A percentile compares a stretch with the other conserved stretches of the same genome.
These are phyloP conservation scores for Rousettus leschenaultii DNA, from an alignment of 2,113 vertebrate species.

Conservation along the genomic window DNA sequence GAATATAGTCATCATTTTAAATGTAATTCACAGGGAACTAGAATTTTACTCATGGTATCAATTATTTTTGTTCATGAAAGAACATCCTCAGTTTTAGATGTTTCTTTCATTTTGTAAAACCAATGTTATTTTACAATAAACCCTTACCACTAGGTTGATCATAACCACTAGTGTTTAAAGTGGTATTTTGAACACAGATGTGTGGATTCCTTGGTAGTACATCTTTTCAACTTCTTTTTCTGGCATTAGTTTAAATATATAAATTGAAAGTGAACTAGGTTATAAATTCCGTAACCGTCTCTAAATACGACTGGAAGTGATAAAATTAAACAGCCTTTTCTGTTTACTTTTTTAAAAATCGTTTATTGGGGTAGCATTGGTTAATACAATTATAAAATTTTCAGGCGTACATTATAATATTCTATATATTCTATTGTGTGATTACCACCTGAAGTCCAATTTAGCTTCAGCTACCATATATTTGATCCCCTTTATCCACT, in stretches of 20 bases:
- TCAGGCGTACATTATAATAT: too few species aligned
- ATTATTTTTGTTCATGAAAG: background rate
- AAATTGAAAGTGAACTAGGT: background rate
- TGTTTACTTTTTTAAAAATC: slow-evolving; percentile 10
- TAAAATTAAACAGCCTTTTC: slow-evolving; percentile 35
- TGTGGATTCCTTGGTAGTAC: background rate
- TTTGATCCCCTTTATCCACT: too few species aligned
- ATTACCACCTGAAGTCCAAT: too few species aligned
- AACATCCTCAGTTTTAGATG: background rate
- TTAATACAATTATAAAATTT: too few species aligned
- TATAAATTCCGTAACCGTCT: background rate
- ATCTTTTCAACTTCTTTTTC: slow-evolving; percentile 26
- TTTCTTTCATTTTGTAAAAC: background rate
- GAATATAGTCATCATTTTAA: background rate
- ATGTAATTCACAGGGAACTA: background rate
- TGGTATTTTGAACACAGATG: background rate
- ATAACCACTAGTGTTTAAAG: background rate
- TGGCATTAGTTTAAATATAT: background rate
- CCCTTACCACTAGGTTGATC: background rate
- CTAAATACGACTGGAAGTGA: background rate
- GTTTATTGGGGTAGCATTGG: too few species aligned
- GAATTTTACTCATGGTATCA: background rate
- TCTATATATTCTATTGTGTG: too few species aligned
- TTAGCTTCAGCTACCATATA: too few species aligned
- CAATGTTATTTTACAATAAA: slow-evolving; percentile 11